Evolutionary conservation across 2,797 vertebrate species (phyloP).

Genomic region (Macrochelys suwanniensis): DNA sequence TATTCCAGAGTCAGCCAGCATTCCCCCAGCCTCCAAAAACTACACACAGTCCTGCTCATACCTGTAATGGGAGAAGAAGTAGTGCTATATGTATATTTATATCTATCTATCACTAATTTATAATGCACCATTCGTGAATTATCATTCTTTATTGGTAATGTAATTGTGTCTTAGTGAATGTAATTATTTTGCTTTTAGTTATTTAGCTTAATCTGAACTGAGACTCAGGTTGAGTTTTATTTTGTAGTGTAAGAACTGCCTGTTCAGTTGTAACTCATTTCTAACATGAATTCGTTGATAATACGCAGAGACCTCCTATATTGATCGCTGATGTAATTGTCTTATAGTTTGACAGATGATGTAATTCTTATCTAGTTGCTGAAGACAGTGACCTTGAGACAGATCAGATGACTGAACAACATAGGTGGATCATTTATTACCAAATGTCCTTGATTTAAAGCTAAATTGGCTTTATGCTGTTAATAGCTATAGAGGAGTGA

Average conservation of each 20-base stretch:
- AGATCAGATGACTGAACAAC: slow-evolving; percentile 61
- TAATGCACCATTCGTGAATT: background rate
- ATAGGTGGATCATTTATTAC: slow-evolving; percentile 58
- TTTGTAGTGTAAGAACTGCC: slow-evolving; percentile 54
- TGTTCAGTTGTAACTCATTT: slow-evolving; percentile 72
- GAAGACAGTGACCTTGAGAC: slow-evolving; percentile 80
- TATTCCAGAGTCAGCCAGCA: background rate
- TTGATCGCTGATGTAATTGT: slow-evolving; percentile 86
- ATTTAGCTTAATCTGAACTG: slow-evolving; percentile 48
- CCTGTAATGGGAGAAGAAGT: background rate
- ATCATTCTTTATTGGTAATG: background rate
- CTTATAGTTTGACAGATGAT: slow-evolving; percentile 87
- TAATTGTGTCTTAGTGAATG: background rate
- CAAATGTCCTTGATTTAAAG: slow-evolving; percentile 70
- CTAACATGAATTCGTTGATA: slow-evolving; percentile 79
- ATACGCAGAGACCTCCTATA: slow-evolving; percentile 79
- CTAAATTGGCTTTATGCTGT: slow-evolving; percentile 25
- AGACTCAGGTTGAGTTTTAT: slow-evolving; percentile 39
- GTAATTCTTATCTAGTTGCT: slow-evolving; percentile 84
- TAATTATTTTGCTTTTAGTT: background rate
- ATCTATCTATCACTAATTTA: background rate
- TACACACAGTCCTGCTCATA: background rate
- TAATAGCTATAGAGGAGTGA: slow-evolving; percentile 52
- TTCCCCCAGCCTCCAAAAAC: background rate
- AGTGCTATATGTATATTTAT: too few relatives aligned